Conservation (phyloP, 2,113 vertebrate species). For the Charina bottae region DNA sequence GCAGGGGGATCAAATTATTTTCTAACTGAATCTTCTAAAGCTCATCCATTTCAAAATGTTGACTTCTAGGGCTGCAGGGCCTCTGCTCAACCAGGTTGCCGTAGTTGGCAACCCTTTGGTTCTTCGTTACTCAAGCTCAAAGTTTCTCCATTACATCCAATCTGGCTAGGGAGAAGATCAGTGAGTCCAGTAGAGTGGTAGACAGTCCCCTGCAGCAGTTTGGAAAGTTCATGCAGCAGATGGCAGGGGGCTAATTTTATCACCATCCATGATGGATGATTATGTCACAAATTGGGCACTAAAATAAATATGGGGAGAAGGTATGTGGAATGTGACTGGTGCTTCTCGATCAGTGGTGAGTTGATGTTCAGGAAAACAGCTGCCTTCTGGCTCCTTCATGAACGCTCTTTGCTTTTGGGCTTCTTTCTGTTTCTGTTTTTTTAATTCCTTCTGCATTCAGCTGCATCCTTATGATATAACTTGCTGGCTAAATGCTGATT, state of each 20-base stretch:
- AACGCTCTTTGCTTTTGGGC: too few relatives aligned
- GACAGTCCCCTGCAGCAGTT: not conserved
- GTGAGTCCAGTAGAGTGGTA: not conserved
- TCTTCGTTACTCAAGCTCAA: not conserved
- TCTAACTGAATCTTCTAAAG: not conserved
- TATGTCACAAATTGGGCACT: not conserved
- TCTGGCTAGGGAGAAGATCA: not conserved
- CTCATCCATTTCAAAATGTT: not conserved
- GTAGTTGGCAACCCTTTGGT: not conserved
- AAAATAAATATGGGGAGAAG: not conserved
- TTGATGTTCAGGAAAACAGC: not conserved
- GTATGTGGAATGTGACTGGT: not conserved
- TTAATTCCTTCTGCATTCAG: not conserved
- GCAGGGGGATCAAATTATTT: not conserved
- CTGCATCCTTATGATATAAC: not conserved
- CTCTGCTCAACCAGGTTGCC: not conserved
- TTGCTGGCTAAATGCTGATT: not conserved
- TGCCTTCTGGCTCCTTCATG: not conserved
- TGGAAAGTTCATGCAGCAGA: not conserved
- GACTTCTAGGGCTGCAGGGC: not conserved
- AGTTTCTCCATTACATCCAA: not conserved
- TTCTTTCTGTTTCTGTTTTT: not conserved
- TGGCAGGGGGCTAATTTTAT: not conserved
- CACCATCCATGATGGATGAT: not conserved
- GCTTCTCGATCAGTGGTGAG: not conserved